Percentiles rank a stretch among this genome's conserved stretches.
Conservation (phyloP, 2,888 invertebrate species). For the Pseudococcus viburni region DNA sequence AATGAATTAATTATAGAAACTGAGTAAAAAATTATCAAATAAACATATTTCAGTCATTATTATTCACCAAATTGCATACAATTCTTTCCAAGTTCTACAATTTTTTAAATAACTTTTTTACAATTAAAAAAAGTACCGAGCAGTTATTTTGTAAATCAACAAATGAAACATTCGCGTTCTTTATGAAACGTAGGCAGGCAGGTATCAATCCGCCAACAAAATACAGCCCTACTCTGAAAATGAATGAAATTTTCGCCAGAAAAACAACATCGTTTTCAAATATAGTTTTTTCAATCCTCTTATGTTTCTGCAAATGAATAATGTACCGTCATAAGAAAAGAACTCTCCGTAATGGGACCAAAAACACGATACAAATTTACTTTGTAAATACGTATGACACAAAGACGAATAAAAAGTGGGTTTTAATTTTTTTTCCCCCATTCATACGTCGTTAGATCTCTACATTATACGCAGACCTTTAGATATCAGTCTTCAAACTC, state of each 20-base stretch:
- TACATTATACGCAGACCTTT: neutral
- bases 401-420: neutral
- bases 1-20: neutral
- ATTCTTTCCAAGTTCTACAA: too few relatives aligned
- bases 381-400: neutral
- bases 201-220: neutral
- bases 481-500: neutral
- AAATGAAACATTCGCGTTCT: neutral
- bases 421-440: conserved; percentile 12
- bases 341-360: neutral
- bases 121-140: too few relatives aligned
- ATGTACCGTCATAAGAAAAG: neutral
- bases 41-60: neutral
- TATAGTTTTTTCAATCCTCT: conserved; percentile 34
- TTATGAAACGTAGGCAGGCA: neutral
- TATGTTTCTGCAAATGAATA: conserved; percentile 37
- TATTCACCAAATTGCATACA: too few relatives aligned
- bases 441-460: neutral
- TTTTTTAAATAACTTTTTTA: neutral
- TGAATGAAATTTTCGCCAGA: neutral
- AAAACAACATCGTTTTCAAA: neutral
- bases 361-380: neutral
- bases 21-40: neutral
- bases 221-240: neutral
- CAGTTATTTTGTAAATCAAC: too few relatives aligned